These are phyloP conservation scores for Diplodus puntazzo DNA, from an alignment of 2,797 vertebrate genomes.

Conservation along the genomic window DNA sequence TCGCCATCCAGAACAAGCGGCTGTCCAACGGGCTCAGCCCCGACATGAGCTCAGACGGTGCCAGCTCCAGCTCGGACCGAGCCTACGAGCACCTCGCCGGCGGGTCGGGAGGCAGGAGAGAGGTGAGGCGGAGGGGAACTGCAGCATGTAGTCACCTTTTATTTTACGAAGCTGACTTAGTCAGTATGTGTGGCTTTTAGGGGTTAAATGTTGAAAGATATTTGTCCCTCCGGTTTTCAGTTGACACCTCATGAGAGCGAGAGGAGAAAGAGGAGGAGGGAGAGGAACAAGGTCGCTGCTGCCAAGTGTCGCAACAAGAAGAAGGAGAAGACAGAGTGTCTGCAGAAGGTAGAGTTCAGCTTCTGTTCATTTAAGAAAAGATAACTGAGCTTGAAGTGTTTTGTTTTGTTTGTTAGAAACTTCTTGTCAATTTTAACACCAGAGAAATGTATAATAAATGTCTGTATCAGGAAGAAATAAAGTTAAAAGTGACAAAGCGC, in stretches of 20 bases:
- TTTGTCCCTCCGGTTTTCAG: constrained; percentile 66
- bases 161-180: neutral
- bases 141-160: neutral
- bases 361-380: neutral
- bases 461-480: neutral
- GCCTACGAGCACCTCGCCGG: constrained; percentile 13
- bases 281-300: constrained; percentile 96
- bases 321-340: constrained; percentile 94
- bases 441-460: neutral
- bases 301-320: constrained; percentile 98
- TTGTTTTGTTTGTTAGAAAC: too few relatives aligned
- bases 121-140: constrained; percentile 64
- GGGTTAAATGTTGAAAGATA: neutral
- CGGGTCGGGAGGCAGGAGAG: constrained; percentile 53
- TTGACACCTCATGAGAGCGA: constrained; percentile 87
- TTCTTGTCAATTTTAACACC: too few relatives aligned
- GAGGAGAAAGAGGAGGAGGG: constrained; percentile 92
- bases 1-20: constrained; percentile 92
- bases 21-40: constrained; percentile 88
- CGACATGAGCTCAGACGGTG: constrained; percentile 83
- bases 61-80: constrained; percentile 84
- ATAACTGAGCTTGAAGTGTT: neutral
- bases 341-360: constrained; percentile 89
- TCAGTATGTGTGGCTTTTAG: neutral
- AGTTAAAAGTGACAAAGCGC: neutral